Evolutionary conservation across 2,888 invertebrate species (phyloP).

Genomic region (Caenorhabditis sp.): DNA sequence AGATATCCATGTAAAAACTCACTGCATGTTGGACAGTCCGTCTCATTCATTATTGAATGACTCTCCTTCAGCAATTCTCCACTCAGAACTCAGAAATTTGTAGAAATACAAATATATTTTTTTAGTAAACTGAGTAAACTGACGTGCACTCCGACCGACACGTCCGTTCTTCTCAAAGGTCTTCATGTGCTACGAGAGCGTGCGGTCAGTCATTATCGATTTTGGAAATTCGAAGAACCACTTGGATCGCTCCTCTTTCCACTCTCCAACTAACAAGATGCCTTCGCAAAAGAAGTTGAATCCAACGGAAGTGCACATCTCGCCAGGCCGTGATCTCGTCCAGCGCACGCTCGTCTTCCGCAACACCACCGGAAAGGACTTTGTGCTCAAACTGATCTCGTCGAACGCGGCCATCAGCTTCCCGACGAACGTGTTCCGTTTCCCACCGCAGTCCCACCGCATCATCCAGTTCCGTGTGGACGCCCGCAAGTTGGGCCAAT

Average conservation of each 20-base stretch:
- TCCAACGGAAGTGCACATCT: constrained; percentile 48
- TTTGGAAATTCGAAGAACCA: constrained; percentile 12
- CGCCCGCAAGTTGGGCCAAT: constrained; percentile 13
- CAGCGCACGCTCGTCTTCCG: constrained; percentile 52
- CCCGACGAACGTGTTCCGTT: constrained; percentile 51
- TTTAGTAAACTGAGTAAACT: no score
- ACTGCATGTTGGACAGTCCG: constrained; percentile 56
- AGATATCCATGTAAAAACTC: neutral
- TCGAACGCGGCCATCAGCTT: constrained; percentile 33
- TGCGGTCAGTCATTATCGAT: no score
- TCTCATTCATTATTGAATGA: constrained; percentile 50
- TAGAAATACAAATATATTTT: no score
- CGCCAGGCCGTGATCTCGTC: constrained; percentile 35
- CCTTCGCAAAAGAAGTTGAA: constrained; percentile 49
- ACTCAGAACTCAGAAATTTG: no score
- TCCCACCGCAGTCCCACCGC: constrained; percentile 40
- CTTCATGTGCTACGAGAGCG: no score
- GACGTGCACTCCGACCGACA: no score
- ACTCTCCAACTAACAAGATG: constrained; percentile 33
- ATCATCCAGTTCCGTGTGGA: constrained; percentile 49
- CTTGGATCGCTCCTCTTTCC: constrained; percentile 39
- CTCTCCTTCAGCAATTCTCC: no score
- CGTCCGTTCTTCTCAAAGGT: no score
- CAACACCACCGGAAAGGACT: constrained; percentile 53
- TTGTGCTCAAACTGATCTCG: constrained; percentile 41